phyloP scores from a whole-genome alignment of 1,140 invertebrate genomes.

The Homarus americanus region DNA sequence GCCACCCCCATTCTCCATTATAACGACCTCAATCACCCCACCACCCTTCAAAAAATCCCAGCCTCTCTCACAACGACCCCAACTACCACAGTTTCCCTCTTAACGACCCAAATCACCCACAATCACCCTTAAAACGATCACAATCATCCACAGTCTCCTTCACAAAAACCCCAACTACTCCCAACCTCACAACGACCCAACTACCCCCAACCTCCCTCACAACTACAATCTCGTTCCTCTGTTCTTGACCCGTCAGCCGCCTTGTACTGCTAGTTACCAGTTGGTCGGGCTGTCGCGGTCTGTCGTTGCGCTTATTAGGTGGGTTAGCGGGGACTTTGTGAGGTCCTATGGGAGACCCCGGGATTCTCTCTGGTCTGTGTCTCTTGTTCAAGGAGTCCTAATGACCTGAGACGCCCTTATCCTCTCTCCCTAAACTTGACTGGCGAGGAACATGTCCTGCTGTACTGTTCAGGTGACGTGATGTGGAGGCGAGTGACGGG shows the following conservation, averaged over 20 bases:
- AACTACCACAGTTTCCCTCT: no score
- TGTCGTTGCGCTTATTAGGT: slow-evolving; percentile 24
- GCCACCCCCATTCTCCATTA: no score
- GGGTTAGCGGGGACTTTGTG: neutral
- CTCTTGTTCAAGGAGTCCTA: slow-evolving; percentile 21
- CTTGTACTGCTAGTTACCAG: neutral
- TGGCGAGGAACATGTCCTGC: no score
- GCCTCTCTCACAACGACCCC: neutral
- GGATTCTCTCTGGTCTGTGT: slow-evolving; percentile 14
- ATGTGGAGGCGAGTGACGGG: no score
- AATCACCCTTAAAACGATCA: no score
- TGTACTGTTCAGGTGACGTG: no score
- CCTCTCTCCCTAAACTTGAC: neutral
- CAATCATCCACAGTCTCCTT: no score
- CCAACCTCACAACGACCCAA: neutral
- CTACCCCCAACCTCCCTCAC: neutral
- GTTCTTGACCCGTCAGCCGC: neutral
- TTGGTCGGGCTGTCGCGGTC: neutral
- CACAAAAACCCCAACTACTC: neutral
- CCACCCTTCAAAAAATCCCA: neutral
- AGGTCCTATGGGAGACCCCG: neutral
- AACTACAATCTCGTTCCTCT: no score
- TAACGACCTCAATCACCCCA: no score
- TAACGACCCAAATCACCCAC: no score
- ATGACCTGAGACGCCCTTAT: neutral